phyloP scores from a whole-genome alignment of 2,888 invertebrate genomes.

The Lottia gigantea region DNA sequence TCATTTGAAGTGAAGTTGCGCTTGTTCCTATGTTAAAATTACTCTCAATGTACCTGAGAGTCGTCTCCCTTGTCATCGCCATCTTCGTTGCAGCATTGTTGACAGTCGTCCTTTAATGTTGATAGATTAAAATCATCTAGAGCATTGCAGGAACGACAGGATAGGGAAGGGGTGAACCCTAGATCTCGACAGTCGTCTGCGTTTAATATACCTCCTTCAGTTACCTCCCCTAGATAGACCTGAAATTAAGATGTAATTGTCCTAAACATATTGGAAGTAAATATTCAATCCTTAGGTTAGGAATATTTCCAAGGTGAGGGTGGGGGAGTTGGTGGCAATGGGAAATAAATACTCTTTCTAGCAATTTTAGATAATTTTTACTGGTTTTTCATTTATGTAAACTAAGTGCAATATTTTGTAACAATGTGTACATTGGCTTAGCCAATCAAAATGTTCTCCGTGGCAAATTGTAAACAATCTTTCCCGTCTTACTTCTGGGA shows the following conservation, averaged over 20 bases:
- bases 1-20: no score
- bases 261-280: no score
- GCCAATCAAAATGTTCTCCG: no score
- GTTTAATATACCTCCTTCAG: slow-evolving; percentile 32
- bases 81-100: slow-evolving; percentile 69
- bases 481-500: no score
- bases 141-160: slow-evolving; percentile 90
- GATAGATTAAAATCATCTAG: slow-evolving; percentile 80
- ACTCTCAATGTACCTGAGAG: no score
- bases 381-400: background rate
- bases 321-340: background rate
- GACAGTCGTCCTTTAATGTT: slow-evolving; percentile 71
- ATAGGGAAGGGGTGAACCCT: slow-evolving; percentile 86
- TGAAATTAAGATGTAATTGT: slow-evolving; percentile 34
- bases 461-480: no score
- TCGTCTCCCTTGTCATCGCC: slow-evolving; percentile 64
- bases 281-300: no score
- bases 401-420: slow-evolving; percentile 10
- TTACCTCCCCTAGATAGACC: slow-evolving; percentile 43
- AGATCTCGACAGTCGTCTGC: slow-evolving; percentile 84
- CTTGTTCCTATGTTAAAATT: no score
- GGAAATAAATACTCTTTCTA: no score
- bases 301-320: no score
- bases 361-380: no score
- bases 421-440: background rate